Conservation (phyloP, 2,888 invertebrate genomes). For the Horisme vitalbata region DNA sequence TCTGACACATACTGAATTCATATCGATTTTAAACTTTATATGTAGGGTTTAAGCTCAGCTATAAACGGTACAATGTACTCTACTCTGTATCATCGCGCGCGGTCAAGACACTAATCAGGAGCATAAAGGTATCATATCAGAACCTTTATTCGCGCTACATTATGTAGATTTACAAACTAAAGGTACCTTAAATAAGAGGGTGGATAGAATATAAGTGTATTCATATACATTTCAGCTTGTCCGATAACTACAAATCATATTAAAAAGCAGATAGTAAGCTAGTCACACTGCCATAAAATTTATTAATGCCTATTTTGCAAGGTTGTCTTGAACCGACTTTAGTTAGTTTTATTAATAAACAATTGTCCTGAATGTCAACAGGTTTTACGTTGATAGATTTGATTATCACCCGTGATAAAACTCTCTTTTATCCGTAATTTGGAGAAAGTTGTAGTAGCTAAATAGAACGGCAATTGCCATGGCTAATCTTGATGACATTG, state of each 20-base stretch:
- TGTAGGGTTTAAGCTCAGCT: slow-evolving; percentile 19
- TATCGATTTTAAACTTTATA: slow-evolving; percentile 30
- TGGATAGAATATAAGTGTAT: background rate
- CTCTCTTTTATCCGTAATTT: slow-evolving; percentile 32
- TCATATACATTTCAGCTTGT: slow-evolving; percentile 16
- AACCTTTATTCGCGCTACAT: slow-evolving; percentile 21
- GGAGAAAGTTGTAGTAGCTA: slow-evolving; percentile 34
- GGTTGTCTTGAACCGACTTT: slow-evolving; percentile 1
- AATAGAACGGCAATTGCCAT: slow-evolving; percentile 33
- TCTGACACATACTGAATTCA: slow-evolving; percentile 35
- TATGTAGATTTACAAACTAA: too few relatives aligned
- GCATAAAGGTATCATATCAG: slow-evolving; percentile 21
- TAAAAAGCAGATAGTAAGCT: slow-evolving; percentile 9
- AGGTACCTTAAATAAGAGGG: background rate
- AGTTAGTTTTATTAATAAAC: slow-evolving; percentile 13
- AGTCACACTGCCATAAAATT: slow-evolving; percentile 3
- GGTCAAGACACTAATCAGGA: slow-evolving; percentile 31
- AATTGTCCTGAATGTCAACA: slow-evolving; percentile 21
- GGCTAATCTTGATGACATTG: slow-evolving; percentile 30
- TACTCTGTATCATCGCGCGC: slow-evolving; percentile 26
- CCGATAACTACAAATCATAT: slow-evolving; percentile 15
- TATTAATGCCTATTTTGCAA: background rate
- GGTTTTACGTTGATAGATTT: slow-evolving; percentile 21
- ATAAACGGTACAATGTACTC: slow-evolving; percentile 28
- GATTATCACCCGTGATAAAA: slow-evolving; percentile 29